Conservation (phyloP, 2,797 vertebrate genomes). For the Sebastiscus tertius region DNA sequence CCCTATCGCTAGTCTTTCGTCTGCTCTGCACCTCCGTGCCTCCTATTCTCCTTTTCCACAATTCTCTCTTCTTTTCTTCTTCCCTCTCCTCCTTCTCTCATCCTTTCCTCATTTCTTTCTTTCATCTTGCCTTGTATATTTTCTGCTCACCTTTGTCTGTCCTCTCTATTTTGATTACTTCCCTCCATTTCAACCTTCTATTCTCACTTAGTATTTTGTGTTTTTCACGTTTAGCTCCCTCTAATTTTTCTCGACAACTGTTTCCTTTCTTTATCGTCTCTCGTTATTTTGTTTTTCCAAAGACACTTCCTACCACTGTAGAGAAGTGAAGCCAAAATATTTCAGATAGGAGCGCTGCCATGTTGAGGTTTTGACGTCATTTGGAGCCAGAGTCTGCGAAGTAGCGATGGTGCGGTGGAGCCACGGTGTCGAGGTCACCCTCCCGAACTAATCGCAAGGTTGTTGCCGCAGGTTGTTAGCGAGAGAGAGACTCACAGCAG, state of each 20-base stretch:
- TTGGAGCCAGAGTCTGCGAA: too few species aligned
- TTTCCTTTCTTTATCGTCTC: neutral
- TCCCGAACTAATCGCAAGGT: too few species aligned
- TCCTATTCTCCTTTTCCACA: conserved; percentile 29
- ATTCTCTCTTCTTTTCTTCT: conserved; percentile 18
- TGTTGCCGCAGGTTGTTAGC: too few species aligned
- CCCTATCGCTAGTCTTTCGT: conserved; percentile 48
- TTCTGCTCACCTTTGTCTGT: neutral
- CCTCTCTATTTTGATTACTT: neutral
- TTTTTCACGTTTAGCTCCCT: neutral
- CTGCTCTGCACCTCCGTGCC: conserved; percentile 28
- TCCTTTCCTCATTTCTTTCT: conserved; percentile 2
- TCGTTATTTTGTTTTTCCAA: neutral
- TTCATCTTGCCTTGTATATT: neutral
- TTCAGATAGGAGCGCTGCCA: too few species aligned
- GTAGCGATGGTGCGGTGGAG: too few species aligned
- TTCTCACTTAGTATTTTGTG: neutral
- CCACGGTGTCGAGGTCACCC: too few species aligned
- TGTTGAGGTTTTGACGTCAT: too few species aligned
- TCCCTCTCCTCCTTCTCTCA: neutral
- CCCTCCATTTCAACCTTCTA: neutral
- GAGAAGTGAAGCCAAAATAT: too few species aligned
- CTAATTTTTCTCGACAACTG: neutral
- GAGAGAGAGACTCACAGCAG: too few species aligned
- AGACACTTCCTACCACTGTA: neutral